These are phyloP conservation scores for Plagodis pulveraria DNA, from an alignment of 2,888 invertebrate genomes.

Conservation along the genomic window DNA sequence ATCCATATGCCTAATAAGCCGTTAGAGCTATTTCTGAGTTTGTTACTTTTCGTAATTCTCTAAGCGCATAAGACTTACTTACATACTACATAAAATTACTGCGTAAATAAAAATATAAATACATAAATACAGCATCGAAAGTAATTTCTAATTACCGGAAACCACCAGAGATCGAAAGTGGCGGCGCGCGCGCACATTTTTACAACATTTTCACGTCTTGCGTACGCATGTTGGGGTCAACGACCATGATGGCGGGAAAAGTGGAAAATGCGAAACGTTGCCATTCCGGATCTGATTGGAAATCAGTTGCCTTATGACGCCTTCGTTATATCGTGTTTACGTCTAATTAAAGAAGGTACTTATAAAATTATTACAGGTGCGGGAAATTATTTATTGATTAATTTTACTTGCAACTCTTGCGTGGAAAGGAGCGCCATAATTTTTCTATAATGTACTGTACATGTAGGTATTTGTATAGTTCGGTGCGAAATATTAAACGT, in stretches of 20 bases:
- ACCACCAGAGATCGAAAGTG: constrained; percentile 62
- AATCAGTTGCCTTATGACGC: constrained; percentile 20
- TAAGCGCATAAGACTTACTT: too few relatives aligned
- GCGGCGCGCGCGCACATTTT: constrained; percentile 53
- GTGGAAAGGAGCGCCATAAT: too few relatives aligned
- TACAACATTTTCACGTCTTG: constrained; percentile 60
- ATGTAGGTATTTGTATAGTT: too few relatives aligned
- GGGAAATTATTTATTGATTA: not conserved
- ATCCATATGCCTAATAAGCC: too few relatives aligned
- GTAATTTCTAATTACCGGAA: constrained; percentile 50
- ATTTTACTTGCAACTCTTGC: too few relatives aligned
- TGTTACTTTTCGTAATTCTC: too few relatives aligned
- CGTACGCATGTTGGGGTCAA: constrained; percentile 37
- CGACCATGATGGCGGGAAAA: constrained; percentile 44
- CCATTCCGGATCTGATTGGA: constrained; percentile 29
- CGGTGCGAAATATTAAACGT: too few relatives aligned
- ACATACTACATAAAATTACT: too few relatives aligned
- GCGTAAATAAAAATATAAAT: constrained; percentile 19
- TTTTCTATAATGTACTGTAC: too few relatives aligned
- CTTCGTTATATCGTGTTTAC: constrained; percentile 2
- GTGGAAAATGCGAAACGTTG: constrained; percentile 42
- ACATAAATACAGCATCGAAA: constrained; percentile 39
- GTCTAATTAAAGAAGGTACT: constrained; percentile 2
- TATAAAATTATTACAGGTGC: not conserved
- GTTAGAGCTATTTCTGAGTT: too few relatives aligned